These are phyloP conservation scores for Muscina levida DNA, from an alignment of 2,888 invertebrate species.

Conservation along the genomic window DNA sequence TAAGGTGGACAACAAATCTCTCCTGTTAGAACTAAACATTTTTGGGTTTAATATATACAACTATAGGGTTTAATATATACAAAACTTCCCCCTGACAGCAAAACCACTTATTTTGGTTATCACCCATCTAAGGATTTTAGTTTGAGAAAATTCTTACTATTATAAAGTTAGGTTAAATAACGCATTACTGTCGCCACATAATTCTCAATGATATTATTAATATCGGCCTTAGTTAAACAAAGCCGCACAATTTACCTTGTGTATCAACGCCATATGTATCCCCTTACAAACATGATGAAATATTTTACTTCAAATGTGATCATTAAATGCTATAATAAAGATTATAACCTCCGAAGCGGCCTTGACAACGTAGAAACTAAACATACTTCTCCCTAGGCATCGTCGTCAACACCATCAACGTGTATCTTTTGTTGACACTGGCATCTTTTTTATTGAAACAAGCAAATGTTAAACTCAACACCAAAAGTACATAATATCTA, in stretches of 20 bases:
- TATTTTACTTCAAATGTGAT: constrained; percentile 23
- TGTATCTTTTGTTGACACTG: constrained; percentile 58
- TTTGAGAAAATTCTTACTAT: too few relatives aligned
- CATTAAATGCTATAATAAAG: constrained; percentile 58
- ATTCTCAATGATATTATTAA: too few relatives aligned
- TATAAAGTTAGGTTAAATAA: too few relatives aligned
- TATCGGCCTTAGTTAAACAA: too few relatives aligned
- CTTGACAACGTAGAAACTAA: neutral
- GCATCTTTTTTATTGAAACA: constrained; percentile 22
- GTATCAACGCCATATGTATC: neutral
- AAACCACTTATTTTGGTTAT: too few relatives aligned
- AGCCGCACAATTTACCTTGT: constrained; percentile 7
- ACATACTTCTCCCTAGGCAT: neutral
- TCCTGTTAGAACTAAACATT: too few relatives aligned
- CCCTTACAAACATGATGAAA: constrained; percentile 11
- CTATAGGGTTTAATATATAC: too few relatives aligned
- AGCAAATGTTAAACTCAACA: constrained; percentile 58
- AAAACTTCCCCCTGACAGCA: too few relatives aligned
- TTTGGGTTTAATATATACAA: too few relatives aligned
- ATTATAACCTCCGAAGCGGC: constrained; percentile 26
- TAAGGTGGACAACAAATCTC: too few relatives aligned
- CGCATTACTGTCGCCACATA: too few relatives aligned
- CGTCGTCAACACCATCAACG: neutral
- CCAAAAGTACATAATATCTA: constrained; percentile 7
- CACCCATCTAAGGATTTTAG: too few relatives aligned